Conservation (phyloP, 2,888 invertebrate species). For the Tupiocoris notatus region DNA sequence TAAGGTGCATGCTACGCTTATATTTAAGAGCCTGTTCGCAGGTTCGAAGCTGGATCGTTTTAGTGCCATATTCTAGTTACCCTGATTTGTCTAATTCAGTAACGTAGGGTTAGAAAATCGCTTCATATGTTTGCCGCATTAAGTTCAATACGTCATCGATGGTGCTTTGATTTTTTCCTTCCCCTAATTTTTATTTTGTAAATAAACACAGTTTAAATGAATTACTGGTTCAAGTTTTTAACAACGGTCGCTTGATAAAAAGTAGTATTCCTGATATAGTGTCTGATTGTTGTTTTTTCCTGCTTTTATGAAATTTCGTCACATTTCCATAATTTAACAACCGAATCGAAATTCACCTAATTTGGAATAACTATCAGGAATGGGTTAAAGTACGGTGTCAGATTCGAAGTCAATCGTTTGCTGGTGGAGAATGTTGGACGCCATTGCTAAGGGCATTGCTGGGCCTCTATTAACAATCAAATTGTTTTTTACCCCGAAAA, state of each 20-base stretch:
- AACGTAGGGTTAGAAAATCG: neutral
- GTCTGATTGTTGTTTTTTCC: too few species aligned
- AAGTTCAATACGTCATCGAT: neutral
- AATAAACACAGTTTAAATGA: neutral
- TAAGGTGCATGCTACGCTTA: neutral
- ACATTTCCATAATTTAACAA: too few species aligned
- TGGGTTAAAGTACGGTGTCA: too few species aligned
- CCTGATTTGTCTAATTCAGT: neutral
- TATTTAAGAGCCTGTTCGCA: neutral
- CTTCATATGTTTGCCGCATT: neutral
- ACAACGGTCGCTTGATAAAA: neutral
- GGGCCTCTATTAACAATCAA: slow-evolving; percentile 1
- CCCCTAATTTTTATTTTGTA: neutral
- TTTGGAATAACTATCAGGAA: neutral
- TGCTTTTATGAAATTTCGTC: too few species aligned
- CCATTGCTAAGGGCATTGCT: slow-evolving; percentile 23
- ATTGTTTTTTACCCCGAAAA: slow-evolving; percentile 8
- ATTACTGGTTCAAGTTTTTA: neutral
- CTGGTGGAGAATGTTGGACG: slow-evolving; percentile 2
- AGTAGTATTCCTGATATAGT: too few species aligned
- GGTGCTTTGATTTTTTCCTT: neutral
- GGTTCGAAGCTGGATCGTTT: neutral
- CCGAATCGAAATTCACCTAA: too few species aligned
- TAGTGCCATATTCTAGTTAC: neutral
- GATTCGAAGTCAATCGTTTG: too few species aligned